These are phyloP conservation scores for Elysia crispata DNA, from an alignment of 2,888 invertebrate genomes.

Conservation along the genomic window DNA sequence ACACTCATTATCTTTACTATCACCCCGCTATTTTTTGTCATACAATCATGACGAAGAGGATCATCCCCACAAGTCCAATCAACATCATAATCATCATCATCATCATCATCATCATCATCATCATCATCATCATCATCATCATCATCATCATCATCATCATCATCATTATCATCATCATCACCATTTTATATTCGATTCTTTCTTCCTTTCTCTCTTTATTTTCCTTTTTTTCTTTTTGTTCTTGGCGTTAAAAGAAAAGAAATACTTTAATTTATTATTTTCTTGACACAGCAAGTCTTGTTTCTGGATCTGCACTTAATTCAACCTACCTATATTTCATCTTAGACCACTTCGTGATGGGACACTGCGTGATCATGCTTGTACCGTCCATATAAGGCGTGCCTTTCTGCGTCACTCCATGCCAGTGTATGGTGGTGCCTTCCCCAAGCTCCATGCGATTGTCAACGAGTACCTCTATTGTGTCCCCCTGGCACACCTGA, in stretches of 20 bases:
- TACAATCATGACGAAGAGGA: not conserved
- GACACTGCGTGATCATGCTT: constrained; percentile 68
- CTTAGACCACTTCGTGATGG: constrained; percentile 59
- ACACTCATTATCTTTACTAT: too few relatives aligned
- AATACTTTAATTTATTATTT: too few relatives aligned
- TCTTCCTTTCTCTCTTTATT: too few relatives aligned
- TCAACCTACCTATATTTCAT: constrained; percentile 66
- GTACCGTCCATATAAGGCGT: constrained; percentile 70
- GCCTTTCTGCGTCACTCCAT: constrained; percentile 81
- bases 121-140: constrained; percentile 14
- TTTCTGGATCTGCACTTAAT: too few relatives aligned
- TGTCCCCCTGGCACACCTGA: constrained; percentile 90
- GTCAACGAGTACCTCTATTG: constrained; percentile 88
- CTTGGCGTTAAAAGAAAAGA: too few relatives aligned
- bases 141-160: not conserved
- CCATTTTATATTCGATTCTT: not conserved
- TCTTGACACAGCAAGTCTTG: too few relatives aligned
- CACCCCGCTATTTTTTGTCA: not conserved
- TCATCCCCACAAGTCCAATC: not conserved
- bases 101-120: constrained; percentile 27
- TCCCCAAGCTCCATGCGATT: constrained; percentile 87
- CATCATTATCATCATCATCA: constrained; percentile 5
- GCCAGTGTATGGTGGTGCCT: constrained; percentile 93
- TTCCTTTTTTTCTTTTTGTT: too few relatives aligned
- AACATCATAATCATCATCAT: constrained; percentile 12